A percentile compares a stretch with the other conserved stretches of the same genome.
These are phyloP conservation scores for Spialia ferax DNA, from an alignment of 2,888 invertebrate genomes.

Conservation along the genomic window DNA sequence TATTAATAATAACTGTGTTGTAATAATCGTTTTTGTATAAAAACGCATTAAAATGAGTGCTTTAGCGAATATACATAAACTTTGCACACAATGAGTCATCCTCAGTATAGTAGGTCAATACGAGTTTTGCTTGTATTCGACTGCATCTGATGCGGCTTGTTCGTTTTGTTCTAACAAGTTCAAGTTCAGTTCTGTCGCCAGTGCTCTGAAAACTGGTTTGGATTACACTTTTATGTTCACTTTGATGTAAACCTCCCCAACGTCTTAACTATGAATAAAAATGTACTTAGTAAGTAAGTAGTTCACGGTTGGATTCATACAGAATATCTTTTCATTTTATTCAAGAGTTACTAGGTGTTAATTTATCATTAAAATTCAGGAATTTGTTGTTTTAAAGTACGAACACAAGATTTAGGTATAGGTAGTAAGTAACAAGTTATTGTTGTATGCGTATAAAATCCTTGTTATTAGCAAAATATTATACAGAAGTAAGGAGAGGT, in stretches of 20 bases:
- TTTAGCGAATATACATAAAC: not conserved
- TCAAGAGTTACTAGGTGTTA: not conserved
- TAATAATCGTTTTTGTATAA: not conserved
- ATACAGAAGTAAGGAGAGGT: too few relatives aligned
- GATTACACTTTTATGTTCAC: not conserved
- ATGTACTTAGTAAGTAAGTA: not conserved
- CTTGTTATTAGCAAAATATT: too few relatives aligned
- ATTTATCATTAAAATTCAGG: not conserved
- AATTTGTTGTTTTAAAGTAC: not conserved
- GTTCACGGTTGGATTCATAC: slow-evolving; percentile 12
- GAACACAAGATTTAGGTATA: too few relatives aligned
- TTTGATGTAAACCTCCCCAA: not conserved
- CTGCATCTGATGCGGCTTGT: not conserved
- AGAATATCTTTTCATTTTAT: not conserved
- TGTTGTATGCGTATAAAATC: too few relatives aligned
- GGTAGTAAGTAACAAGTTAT: too few relatives aligned
- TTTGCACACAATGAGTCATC: slow-evolving; percentile 18
- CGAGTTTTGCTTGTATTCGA: slow-evolving; percentile 5
- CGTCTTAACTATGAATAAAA: not conserved
- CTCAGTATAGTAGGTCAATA: slow-evolving; percentile 19
- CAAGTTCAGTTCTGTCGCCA: slow-evolving; percentile 17
- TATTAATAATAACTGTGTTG: too few relatives aligned
- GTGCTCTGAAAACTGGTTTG: slow-evolving; percentile 11
- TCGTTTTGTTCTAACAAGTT: slow-evolving; percentile 29
- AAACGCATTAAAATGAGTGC: not conserved